Evolutionary conservation across 1,140 invertebrate species (phyloP).

Genomic region (Drosophila insularis): DNA sequence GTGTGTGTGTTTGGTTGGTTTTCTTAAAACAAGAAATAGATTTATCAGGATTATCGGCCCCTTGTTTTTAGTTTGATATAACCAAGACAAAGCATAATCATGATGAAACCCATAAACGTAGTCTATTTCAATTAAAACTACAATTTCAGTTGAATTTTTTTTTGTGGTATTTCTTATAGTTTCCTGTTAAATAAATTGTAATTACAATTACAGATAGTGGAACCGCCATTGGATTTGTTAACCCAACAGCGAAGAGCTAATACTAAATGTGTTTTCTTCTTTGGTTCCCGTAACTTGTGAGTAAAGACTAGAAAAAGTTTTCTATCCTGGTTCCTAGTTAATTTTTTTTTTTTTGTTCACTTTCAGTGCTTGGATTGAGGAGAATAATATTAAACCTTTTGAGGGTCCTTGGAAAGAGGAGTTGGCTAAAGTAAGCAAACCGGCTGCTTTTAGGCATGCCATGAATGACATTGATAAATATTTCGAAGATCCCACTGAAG

Average conservation of each 20-base stretch:
- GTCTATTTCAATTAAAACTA: too few species aligned
- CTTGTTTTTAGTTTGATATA: too few species aligned
- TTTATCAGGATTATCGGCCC: too few species aligned
- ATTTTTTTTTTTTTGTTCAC: background rate
- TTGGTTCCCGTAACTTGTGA: slow-evolving; percentile 97
- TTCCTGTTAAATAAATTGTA: background rate
- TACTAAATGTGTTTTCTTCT: slow-evolving; percentile 95
- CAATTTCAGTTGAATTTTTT: too few species aligned
- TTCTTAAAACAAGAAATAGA: too few species aligned
- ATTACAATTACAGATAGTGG: slow-evolving; percentile 85
- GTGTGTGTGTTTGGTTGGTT: too few species aligned
- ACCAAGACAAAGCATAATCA: too few species aligned
- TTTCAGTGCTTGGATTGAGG: slow-evolving; percentile 94
- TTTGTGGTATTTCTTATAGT: too few species aligned
- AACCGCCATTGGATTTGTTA: slow-evolving; percentile 86
- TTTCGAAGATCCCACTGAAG: slow-evolving; percentile 87
- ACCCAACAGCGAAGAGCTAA: slow-evolving; percentile 86
- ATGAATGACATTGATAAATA: slow-evolving; percentile 93
- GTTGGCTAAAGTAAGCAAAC: slow-evolving; percentile 90
- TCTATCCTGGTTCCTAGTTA: background rate
- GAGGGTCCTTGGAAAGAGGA: slow-evolving; percentile 90
- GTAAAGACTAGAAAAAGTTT: slow-evolving; percentile 77
- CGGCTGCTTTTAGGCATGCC: slow-evolving; percentile 91
- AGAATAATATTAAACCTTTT: slow-evolving; percentile 92
- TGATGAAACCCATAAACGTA: too few species aligned